A percentile compares a stretch with the other conserved stretches of the same genome.
These are phyloP conservation scores for Eulemur rufifrons DNA, from an alignment of 2,113 vertebrate genomes.

Conservation along the genomic window DNA sequence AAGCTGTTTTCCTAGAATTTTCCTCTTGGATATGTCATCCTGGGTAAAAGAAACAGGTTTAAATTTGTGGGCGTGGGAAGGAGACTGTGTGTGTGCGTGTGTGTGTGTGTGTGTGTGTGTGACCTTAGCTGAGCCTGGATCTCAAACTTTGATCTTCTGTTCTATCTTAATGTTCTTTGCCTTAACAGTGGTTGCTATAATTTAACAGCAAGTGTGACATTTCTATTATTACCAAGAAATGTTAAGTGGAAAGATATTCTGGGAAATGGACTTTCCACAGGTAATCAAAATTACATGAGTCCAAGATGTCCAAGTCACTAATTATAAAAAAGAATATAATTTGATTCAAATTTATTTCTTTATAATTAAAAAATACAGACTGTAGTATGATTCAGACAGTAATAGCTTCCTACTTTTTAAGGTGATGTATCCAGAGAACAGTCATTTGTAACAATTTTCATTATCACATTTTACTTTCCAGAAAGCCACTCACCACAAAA, in stretches of 20 bases:
- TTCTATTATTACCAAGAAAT: slow-evolving; percentile 65
- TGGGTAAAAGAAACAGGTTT: not conserved
- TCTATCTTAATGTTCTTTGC: not conserved
- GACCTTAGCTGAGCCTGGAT: not conserved
- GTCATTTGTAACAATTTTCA: slow-evolving; percentile 41
- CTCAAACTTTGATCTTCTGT: slow-evolving; percentile 42
- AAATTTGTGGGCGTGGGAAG: not conserved
- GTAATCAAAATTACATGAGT: slow-evolving; percentile 73
- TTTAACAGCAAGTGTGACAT: slow-evolving; percentile 53
- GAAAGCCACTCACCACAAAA: slow-evolving; percentile 5
- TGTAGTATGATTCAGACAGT: slow-evolving; percentile 16
- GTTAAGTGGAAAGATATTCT: slow-evolving; percentile 64
- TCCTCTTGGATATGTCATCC: not conserved
- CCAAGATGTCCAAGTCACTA: slow-evolving; percentile 52
- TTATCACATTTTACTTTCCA: slow-evolving; percentile 40
- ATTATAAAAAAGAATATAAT: slow-evolving; percentile 61
- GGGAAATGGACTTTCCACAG: slow-evolving; percentile 50
- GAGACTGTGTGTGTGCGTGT: not conserved
- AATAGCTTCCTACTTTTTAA: slow-evolving; percentile 34
- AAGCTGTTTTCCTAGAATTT: not conserved
- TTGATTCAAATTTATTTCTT: slow-evolving; percentile 50
- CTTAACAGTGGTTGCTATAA: slow-evolving; percentile 24
- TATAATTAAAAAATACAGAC: slow-evolving; percentile 42
- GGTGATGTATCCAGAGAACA: not conserved
- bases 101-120: not conserved